phyloP scores from a whole-genome alignment of 2,888 invertebrate species.

The Phrixothrix hirtus region DNA sequence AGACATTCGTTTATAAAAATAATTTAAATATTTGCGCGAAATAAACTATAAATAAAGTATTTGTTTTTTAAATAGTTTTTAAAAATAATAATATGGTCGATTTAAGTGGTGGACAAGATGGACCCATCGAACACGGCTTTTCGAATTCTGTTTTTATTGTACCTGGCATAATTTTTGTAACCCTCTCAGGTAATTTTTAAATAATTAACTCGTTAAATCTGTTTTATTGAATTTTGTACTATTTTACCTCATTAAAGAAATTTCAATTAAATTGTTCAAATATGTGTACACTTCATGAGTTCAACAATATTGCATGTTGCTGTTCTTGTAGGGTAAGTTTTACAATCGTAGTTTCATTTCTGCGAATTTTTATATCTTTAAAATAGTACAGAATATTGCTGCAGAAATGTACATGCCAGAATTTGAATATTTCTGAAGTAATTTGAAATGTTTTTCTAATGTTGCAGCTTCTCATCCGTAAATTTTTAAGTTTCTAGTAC shows the following conservation, averaged over 20 bases:
- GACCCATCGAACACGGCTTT: conserved; percentile 84
- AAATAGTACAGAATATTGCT: background rate
- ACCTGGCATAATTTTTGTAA: conserved; percentile 78
- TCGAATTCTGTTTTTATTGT: conserved; percentile 85
- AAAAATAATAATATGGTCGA: conserved; percentile 70
- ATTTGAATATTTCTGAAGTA: no score
- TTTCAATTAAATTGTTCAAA: background rate
- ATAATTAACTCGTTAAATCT: background rate
- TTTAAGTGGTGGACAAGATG: conserved; percentile 76
- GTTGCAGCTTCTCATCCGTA: no score
- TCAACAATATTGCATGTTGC: no score
- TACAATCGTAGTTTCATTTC: no score
- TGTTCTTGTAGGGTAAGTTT: no score
- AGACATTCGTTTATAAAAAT: background rate
- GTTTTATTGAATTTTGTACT: no score
- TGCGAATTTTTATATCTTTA: background rate
- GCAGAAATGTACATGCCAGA: no score
- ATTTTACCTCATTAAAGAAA: no score
- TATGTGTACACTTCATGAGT: background rate
- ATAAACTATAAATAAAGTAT: background rate
- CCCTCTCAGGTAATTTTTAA: conserved; percentile 70
- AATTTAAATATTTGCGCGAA: background rate
- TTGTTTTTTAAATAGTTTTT: background rate
- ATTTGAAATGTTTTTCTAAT: no score
- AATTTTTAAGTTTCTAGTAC: no score